Evolutionary conservation across 2,113 vertebrate genomes (phyloP), one percentile per base, ranked within the genome.

Genomic region (Myotis brandtii): DNA sequence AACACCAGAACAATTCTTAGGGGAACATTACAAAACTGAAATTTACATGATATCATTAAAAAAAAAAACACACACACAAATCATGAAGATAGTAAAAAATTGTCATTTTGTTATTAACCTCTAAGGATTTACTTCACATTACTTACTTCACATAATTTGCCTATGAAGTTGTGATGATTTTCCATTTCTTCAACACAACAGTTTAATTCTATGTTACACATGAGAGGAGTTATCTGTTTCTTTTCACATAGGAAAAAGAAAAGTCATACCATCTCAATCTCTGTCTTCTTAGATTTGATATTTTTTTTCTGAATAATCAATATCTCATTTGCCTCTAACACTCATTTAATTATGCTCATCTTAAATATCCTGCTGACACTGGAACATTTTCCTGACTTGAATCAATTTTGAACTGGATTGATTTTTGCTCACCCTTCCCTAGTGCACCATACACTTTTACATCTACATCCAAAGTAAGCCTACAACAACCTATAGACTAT

Each of bases 311-410:
- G 91, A 96, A 85, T 86, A 98, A 98, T 98, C 97, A 56, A 98
- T 98, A 98, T 2, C 91, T 89, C 92, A 98, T 98, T 98, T 98
- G 83, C 91, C 87, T 98, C 95, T 96, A 98, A 96, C 96, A 50
- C 91, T 97, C 97, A 98, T 97, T 98, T 98, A 98, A 98, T 98
- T 98, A 98, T 98, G 98, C 97, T 97, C 90, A 96, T 97, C 94
- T 92, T 98, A 97, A 98, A 98, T 98, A 98, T 97, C 96, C 93
- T 97, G 82, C 97, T 96, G 96, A 97, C 70, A 91, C 75, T 81
- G 76, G 77, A 94, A 98, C 92, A 88, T 95, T 96, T 97, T 96
- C 95, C 92, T 98, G 95, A 97, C 97, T 98, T 98, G 98, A 98
- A 98, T 98, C 95, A 98, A 96, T 97, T 98, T 97, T 97, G 96